phyloP scores from a whole-genome alignment of 2,888 invertebrate genomes.

The Ochlodes sylvanus region DNA sequence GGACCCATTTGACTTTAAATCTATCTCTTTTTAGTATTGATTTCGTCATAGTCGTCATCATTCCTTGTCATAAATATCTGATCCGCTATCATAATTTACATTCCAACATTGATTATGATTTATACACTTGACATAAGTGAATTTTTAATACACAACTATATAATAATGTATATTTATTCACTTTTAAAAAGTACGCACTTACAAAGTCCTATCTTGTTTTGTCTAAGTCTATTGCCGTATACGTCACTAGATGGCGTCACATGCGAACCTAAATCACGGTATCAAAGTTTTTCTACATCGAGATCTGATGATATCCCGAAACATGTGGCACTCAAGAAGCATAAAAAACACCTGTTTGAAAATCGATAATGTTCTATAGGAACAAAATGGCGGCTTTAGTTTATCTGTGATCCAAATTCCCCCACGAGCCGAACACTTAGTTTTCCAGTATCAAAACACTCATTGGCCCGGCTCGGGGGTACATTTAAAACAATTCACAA shows the following conservation, averaged over 20 bases:
- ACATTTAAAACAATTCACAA: slow-evolving; percentile 79
- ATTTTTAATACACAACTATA: too few relatives aligned
- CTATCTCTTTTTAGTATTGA: too few relatives aligned
- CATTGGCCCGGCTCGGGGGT: not conserved
- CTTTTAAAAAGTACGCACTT: not conserved
- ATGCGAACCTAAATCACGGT: slow-evolving; percentile 13
- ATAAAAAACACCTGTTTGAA: too few relatives aligned
- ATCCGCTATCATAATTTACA: too few relatives aligned
- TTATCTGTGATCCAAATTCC: too few relatives aligned
- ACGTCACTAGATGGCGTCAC: not conserved
- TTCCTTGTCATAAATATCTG: too few relatives aligned
- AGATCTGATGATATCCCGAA: not conserved
- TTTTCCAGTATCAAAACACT: not conserved
- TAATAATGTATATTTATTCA: not conserved
- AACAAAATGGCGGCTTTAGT: too few relatives aligned
- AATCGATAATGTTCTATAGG: too few relatives aligned
- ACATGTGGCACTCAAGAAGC: not conserved
- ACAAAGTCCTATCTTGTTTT: not conserved
- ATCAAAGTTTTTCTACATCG: not conserved
- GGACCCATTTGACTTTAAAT: too few relatives aligned
- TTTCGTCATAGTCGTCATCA: too few relatives aligned
- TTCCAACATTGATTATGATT: too few relatives aligned
- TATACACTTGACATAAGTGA: too few relatives aligned
- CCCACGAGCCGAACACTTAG: not conserved
- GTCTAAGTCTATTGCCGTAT: not conserved